Evolutionary conservation across 2,113 vertebrate species (phyloP).

Genomic region (Pterophyllum scalare): DNA sequence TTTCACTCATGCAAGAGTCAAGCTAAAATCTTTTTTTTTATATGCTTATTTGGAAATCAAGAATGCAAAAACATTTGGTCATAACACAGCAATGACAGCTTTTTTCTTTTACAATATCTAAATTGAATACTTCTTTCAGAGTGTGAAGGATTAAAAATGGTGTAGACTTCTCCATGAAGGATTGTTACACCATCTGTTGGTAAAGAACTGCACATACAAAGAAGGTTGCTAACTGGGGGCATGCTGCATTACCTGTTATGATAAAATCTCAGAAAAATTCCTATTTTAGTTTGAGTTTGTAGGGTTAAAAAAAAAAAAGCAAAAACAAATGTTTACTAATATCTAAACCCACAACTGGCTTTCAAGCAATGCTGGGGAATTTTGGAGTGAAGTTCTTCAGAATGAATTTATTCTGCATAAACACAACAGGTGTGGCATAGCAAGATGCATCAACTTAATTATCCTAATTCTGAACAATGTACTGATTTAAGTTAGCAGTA

Average conservation of each 20-base stretch:
- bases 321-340: neutral
- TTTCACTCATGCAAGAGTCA: neutral
- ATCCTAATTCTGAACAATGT: no score
- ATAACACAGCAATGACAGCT: neutral
- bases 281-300: neutral
- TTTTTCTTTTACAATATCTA: neutral
- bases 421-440: no score
- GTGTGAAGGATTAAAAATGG: neutral
- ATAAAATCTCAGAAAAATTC: neutral
- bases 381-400: no score
- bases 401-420: no score
- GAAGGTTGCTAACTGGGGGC: no score
- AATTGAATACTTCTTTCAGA: neutral
- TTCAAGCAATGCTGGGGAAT: no score
- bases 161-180: neutral
- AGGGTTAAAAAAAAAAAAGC: no score
- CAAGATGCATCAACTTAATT: no score
- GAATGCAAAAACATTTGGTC: neutral
- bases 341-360: neutral
- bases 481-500: no score
- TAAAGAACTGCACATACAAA: conserved; percentile 11
- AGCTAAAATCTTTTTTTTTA: neutral
- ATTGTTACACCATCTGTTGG: conserved; percentile 52
- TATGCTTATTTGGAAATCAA: neutral
- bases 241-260: neutral